Conservation (phyloP, 2,888 invertebrate genomes). For the Acanthacorydalis orientalis region DNA sequence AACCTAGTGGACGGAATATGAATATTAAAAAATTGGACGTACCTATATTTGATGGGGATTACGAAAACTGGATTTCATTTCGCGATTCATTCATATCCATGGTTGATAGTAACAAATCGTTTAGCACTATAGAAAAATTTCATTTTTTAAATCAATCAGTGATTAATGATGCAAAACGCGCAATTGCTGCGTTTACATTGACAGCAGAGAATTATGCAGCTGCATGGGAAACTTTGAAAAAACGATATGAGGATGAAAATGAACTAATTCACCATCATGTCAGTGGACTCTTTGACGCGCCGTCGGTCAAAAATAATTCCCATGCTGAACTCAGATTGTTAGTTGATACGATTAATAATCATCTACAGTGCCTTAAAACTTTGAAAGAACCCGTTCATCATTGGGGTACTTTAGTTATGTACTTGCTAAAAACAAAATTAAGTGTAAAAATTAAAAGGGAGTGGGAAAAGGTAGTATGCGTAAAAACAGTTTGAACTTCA, state of each 20-base stretch:
- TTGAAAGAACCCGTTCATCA: background rate
- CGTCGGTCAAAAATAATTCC: background rate
- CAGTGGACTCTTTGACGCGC: background rate
- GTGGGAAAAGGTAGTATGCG: background rate
- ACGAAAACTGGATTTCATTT: background rate
- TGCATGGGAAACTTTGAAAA: background rate
- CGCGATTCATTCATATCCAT: background rate
- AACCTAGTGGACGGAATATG: background rate
- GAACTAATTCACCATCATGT: background rate
- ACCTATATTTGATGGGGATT: background rate
- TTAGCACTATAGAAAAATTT: constrained; percentile 1
- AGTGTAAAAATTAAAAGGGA: background rate
- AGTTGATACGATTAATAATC: background rate
- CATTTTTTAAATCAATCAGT: background rate
- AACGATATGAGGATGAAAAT: background rate
- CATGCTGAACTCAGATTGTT: background rate
- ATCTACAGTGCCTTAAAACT: background rate
- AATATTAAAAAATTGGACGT: background rate
- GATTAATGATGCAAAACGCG: background rate
- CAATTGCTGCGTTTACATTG: background rate
- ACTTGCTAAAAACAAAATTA: background rate
- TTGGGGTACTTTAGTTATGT: background rate
- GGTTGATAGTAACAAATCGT: background rate
- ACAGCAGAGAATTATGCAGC: background rate
- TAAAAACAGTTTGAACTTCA: background rate